phyloP scores from a whole-genome alignment of 2,888 invertebrate species.

The Xestia xanthographa region DNA sequence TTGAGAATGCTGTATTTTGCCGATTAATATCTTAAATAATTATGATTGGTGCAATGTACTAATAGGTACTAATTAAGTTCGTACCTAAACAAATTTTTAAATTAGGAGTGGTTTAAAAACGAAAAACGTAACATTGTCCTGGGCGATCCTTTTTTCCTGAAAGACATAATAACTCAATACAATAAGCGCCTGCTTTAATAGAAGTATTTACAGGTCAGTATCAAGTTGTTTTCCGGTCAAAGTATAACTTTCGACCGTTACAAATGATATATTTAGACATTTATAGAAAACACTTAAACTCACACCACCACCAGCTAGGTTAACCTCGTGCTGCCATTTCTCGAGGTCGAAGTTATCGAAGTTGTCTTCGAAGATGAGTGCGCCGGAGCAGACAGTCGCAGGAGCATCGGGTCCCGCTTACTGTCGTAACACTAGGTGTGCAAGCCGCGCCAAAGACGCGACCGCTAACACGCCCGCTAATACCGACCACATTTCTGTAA shows the following conservation, averaged over 20 bases:
- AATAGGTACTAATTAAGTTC: neutral
- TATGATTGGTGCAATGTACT: neutral
- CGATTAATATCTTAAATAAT: neutral
- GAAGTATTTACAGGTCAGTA: neutral
- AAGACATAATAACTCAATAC: neutral
- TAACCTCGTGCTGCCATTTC: conserved; percentile 92
- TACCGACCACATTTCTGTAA: conserved; percentile 78
- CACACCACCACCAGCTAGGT: conserved; percentile 92
- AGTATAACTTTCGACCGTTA: neutral
- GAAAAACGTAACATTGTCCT: neutral
- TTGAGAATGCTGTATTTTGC: neutral
- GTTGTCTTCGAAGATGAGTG: conserved; percentile 91
- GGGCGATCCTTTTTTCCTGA: neutral
- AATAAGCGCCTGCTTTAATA: neutral
- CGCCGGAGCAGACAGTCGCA: conserved; percentile 88
- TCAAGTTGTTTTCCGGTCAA: neutral
- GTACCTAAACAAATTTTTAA: neutral
- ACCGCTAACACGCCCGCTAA: conserved; percentile 75
- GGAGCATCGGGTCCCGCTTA: conserved; percentile 88
- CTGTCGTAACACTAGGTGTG: conserved; percentile 85
- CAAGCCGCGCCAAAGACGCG: conserved; percentile 79
- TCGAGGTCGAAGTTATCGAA: conserved; percentile 91
- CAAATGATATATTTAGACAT: neutral
- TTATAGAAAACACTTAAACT: conserved; percentile 70
- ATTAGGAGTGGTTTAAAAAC: neutral